These are phyloP conservation scores for Rhamnusium bicolor DNA, from an alignment of 2,888 invertebrate species.

Conservation along the genomic window DNA sequence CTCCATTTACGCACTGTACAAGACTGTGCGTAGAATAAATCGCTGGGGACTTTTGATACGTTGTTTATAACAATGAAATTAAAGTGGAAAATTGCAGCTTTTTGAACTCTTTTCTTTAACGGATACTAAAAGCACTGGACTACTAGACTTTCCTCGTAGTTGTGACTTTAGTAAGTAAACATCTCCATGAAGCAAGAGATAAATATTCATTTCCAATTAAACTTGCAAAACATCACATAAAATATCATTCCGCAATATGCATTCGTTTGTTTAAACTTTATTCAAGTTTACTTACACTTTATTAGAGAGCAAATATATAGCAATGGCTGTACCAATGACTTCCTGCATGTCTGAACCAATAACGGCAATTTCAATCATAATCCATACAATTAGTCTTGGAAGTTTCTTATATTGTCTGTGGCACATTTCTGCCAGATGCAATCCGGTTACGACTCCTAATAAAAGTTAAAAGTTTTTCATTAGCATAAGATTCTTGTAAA, in stretches of 20 bases:
- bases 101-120: too few relatives aligned
- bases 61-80: too few relatives aligned
- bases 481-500: slow-evolving; percentile 11
- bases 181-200: neutral
- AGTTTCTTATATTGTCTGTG: slow-evolving; percentile 82
- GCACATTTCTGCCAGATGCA: slow-evolving; percentile 88
- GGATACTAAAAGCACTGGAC: too few relatives aligned
- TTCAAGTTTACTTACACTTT: slow-evolving; percentile 76
- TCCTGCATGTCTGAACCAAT: slow-evolving; percentile 94
- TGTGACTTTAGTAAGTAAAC: too few relatives aligned
- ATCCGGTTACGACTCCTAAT: slow-evolving; percentile 80
- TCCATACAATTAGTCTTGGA: slow-evolving; percentile 86
- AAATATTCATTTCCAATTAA: neutral
- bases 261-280: neutral
- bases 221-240: neutral
- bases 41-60: too few relatives aligned
- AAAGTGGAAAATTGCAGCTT: too few relatives aligned
- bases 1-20: too few relatives aligned
- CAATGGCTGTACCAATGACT: slow-evolving; percentile 92
- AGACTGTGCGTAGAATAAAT: too few relatives aligned
- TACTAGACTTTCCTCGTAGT: too few relatives aligned
- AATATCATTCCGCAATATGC: neutral
- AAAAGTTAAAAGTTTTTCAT: slow-evolving; percentile 39
- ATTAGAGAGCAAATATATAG: slow-evolving; percentile 85
- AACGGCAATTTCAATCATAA: slow-evolving; percentile 93